These are phyloP conservation scores for Doris montereyensis DNA, from an alignment of 2,888 invertebrate species.

Conservation along the genomic window DNA sequence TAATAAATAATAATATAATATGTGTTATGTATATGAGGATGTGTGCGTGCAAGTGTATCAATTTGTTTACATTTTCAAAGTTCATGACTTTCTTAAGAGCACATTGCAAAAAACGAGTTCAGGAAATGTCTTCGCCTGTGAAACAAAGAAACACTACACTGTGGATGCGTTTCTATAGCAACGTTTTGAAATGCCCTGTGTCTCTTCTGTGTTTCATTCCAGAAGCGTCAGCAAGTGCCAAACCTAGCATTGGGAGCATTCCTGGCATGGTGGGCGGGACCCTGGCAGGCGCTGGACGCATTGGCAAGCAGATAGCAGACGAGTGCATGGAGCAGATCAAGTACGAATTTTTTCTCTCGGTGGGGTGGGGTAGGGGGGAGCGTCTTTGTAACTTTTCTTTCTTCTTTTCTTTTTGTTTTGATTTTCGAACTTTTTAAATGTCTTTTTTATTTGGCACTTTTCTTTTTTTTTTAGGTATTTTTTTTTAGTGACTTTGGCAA, in stretches of 20 bases:
- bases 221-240: constrained; percentile 10
- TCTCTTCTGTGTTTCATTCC: not conserved
- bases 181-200: not conserved
- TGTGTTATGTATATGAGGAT: no score
- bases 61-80: no score
- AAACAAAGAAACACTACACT: no score
- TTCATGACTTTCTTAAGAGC: no score
- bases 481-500: no score
- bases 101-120: no score
- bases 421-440: not conserved
- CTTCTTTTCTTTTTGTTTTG: not conserved
- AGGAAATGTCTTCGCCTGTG: no score
- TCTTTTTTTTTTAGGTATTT: not conserved
- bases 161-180: no score
- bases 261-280: constrained; percentile 73
- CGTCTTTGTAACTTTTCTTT: not conserved
- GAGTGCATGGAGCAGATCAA: constrained; percentile 79
- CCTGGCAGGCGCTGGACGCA: constrained; percentile 87
- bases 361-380: not conserved
- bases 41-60: no score
- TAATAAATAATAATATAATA: no score
- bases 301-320: constrained; percentile 87
- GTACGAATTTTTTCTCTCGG: constrained; percentile 46
- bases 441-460: not conserved
- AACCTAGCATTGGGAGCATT: constrained; percentile 29